Evolutionary conservation across 2,888 invertebrate genomes (phyloP), one percentile per base, ranked within the genome.

Genomic region (Druceiella hillmani): DNA sequence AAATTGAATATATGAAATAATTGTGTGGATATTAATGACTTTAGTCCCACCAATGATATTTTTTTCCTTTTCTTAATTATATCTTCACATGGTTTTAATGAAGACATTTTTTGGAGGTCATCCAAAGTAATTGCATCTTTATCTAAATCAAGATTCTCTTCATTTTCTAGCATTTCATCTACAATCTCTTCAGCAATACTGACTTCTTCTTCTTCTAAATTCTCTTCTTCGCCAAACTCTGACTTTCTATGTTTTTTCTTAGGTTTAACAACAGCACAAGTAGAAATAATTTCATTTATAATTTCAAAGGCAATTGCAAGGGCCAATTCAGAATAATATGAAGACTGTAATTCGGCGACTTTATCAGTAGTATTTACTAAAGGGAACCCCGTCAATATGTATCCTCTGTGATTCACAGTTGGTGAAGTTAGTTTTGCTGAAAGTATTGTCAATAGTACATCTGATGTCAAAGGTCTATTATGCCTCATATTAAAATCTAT

Each of bases 381-480:
- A 12, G 83, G 83, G 43, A 83, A 59, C 4, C 80, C 82, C 39
- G 78, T 76, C 45, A 83, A 56, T 2, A 83, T 68, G 63, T 77
- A 82, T 5, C 83, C 83, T 52, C 77, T 62, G 50, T 81, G 76
- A 48, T 61, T 55, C 10, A 76, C 64, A 15, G 67, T 64, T 38
- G 68, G 63, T 12, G 69, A 68, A 30, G 64, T 56, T 2, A 79
- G 45, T 51, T 78, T 74, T 33, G 58, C 59, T 46, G 74, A 63
- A 7, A 81, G 55, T 12, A 81, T 58, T 43, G 66, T 54, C 32
- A 77, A 48, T 16, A 81, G 60, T 3, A 66, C 55, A 46, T 77
- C 66, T 43, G 63, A 64, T 27, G 66, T 66, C 37, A 78, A 61
- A 4, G 66, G 57, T 44, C 71, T 68, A 27, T 75, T 76, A 28